Percentiles rank a stretch among this genome's conserved stretches.
These are phyloP conservation scores for Typhlomys cinereus DNA, from an alignment of 2,113 vertebrate species.

Conservation along the genomic window DNA sequence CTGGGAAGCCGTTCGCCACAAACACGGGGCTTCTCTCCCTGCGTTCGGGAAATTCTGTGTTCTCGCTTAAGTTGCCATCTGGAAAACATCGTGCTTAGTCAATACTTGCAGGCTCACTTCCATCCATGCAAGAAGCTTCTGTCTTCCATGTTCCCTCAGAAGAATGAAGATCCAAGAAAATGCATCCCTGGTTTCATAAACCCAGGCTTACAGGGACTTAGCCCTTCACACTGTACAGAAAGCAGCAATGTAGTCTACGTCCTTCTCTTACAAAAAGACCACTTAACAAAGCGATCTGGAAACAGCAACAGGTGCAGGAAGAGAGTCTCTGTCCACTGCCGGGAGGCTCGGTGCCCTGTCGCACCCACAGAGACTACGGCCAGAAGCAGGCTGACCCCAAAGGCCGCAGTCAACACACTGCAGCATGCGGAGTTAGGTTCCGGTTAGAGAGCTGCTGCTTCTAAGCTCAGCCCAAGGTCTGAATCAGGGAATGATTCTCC, in stretches of 20 bases:
- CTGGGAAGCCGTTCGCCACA: not conserved
- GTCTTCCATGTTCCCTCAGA: slow-evolving; percentile 20
- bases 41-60: not conserved
- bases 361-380: not conserved
- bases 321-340: not conserved
- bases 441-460: not conserved
- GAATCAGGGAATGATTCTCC: not conserved
- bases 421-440: not conserved
- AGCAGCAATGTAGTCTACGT: not conserved
- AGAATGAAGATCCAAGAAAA: not conserved
- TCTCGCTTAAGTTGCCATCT: not conserved
- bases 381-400: not conserved
- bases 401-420: not conserved
- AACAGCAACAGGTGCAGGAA: not conserved
- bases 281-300: not conserved
- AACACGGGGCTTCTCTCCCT: not conserved
- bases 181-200: not conserved
- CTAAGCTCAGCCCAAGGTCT: not conserved
- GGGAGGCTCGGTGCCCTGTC: not conserved
- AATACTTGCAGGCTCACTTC: not conserved
- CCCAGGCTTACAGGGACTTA: not conserved
- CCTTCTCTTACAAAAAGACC: not conserved
- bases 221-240: not conserved
- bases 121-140: not conserved
- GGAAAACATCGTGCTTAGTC: not conserved